Percentiles rank a stretch among this genome's conserved stretches.
phyloP scores from a whole-genome alignment of 2,113 vertebrate species.

The Hiodon alosoides region DNA sequence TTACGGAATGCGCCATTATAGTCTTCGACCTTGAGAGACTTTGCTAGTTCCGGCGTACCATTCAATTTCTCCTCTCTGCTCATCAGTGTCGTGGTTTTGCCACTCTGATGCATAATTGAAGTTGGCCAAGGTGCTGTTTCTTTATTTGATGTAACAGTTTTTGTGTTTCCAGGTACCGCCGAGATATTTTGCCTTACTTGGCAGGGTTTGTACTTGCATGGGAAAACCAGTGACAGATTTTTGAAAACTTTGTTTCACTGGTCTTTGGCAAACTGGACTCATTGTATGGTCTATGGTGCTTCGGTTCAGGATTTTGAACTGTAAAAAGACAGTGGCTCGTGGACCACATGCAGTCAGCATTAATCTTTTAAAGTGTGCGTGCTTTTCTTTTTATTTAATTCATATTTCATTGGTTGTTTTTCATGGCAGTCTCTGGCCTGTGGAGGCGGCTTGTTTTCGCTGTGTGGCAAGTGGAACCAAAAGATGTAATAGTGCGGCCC shows the following conservation, averaged over 20 bases:
- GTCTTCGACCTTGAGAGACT: no score
- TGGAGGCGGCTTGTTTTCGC: conserved; percentile 26
- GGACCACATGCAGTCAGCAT: conserved; percentile 32
- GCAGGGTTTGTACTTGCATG: background rate
- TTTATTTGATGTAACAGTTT: background rate
- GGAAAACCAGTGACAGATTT: conserved; percentile 31
- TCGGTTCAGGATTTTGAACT: background rate
- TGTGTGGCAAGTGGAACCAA: background rate
- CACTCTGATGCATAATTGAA: no score
- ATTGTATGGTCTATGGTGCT: background rate
- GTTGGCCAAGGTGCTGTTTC: background rate
- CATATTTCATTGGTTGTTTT: conserved; percentile 52
- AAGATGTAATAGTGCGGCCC: conserved; percentile 10
- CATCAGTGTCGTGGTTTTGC: no score
- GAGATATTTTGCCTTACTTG: background rate
- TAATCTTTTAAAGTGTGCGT: conserved; percentile 50
- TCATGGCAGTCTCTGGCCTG: conserved; percentile 42
- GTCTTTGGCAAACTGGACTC: conserved; percentile 16
- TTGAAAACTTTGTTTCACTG: conserved; percentile 22
- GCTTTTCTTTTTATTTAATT: conserved; percentile 43
- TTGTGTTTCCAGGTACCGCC: background rate
- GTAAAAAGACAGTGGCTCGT: conserved; percentile 7
- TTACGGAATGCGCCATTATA: no score
- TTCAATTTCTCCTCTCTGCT: no score
- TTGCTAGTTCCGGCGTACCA: no score